These are phyloP conservation scores for Microplitis mediator DNA, from an alignment of 1,140 invertebrate genomes.

Conservation along the genomic window DNA sequence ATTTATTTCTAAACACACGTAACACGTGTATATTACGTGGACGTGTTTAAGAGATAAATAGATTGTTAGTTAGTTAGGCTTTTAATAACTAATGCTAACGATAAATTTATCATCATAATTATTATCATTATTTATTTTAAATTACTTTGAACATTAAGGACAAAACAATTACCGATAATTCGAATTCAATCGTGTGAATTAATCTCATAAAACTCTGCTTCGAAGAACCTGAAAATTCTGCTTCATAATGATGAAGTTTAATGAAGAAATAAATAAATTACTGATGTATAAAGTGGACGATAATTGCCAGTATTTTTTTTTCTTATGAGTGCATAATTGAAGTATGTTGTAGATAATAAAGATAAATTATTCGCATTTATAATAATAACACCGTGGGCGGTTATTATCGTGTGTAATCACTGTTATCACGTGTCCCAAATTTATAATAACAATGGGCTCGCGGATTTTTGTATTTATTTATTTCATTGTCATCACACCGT, in stretches of 20 bases:
- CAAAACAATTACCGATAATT: no score
- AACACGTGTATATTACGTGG: no score
- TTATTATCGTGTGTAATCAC: slow-evolving; percentile 9
- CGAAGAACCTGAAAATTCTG: no score
- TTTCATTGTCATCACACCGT: neutral
- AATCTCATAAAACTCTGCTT: no score
- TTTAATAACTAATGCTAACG: no score
- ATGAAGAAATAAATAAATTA: neutral
- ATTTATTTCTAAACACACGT: neutral
- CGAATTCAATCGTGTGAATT: no score
- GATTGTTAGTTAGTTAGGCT: no score
- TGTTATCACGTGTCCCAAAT: slow-evolving; percentile 4
- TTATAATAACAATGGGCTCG: neutral
- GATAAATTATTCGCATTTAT: slow-evolving; percentile 13
- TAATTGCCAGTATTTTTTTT: neutral
- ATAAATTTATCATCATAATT: no score
- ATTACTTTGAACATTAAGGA: no score
- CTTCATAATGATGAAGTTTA: no score
- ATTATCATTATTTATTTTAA: no score
- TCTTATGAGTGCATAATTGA: slow-evolving; percentile 2
- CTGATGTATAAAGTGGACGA: neutral
- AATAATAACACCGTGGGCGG: neutral
- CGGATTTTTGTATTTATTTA: neutral
- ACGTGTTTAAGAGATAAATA: no score
- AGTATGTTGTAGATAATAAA: slow-evolving; percentile 1